Percentiles rank a stretch among this genome's conserved stretches.
phyloP scores from a whole-genome alignment of 2,888 invertebrate genomes.

The Arge pagana region DNA sequence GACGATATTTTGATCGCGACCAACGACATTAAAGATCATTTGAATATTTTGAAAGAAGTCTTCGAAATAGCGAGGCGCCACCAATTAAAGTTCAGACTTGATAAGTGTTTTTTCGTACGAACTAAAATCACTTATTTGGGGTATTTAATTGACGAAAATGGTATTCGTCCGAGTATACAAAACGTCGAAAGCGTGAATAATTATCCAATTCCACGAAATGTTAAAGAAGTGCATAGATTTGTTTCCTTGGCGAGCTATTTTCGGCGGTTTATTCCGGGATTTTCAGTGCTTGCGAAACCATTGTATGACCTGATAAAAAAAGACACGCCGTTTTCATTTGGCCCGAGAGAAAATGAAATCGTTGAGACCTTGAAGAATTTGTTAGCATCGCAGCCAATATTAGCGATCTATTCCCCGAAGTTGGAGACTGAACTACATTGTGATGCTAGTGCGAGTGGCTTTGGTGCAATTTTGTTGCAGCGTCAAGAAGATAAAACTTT shows the following conservation, averaged over 20 bases:
- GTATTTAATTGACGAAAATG: neutral
- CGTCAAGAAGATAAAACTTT: neutral
- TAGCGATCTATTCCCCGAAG: slow-evolving; percentile 31
- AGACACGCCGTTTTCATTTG: slow-evolving; percentile 15
- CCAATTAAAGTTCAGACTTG: neutral
- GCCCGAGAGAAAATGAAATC: neutral
- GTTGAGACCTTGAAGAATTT: slow-evolving; percentile 21
- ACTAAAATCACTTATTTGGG: slow-evolving; percentile 4
- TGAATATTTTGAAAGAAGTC: neutral
- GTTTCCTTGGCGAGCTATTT: slow-evolving; percentile 14
- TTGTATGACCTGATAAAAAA: slow-evolving; percentile 22
- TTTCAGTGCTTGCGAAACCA: slow-evolving; percentile 18
- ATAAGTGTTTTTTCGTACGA: slow-evolving; percentile 3
- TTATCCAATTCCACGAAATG: neutral
- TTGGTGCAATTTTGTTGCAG: slow-evolving; percentile 28
- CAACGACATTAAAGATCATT: slow-evolving; percentile 2
- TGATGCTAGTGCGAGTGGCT: slow-evolving; percentile 28
- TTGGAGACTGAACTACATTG: slow-evolving; percentile 29
- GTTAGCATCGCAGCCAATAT: slow-evolving; percentile 27
- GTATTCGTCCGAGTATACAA: neutral
- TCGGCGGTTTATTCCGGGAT: slow-evolving; percentile 14
- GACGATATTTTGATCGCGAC: slow-evolving; percentile 10
- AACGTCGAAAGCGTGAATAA: slow-evolving; percentile 2
- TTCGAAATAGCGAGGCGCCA: neutral
- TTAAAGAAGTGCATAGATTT: slow-evolving; percentile 65